phyloP scores from a whole-genome alignment of 2,888 invertebrate species.

The Pharmacophagus antenor region DNA sequence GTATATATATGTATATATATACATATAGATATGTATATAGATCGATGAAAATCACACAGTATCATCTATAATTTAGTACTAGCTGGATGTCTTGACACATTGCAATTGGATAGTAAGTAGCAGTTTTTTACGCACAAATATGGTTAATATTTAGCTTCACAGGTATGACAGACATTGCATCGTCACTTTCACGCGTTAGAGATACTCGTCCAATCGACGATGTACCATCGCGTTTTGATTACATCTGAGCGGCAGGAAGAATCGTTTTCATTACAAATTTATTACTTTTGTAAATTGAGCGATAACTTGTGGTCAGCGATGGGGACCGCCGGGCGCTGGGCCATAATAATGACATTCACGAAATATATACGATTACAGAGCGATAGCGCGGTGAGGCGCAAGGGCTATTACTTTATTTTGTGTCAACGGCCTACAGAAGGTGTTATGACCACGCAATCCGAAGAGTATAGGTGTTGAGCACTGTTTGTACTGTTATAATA shows the following conservation, averaged over 20 bases:
- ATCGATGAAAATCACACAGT: too few species aligned
- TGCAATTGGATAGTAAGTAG: too few species aligned
- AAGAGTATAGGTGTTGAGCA: constrained; percentile 6
- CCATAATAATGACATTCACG: constrained; percentile 54
- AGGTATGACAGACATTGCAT: not conserved
- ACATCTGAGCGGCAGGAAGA: constrained; percentile 38
- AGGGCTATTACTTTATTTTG: constrained; percentile 48
- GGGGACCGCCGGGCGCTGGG: constrained; percentile 52
- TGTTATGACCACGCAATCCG: constrained; percentile 4
- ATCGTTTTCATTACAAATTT: constrained; percentile 53
- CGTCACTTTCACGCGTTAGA: constrained; percentile 5
- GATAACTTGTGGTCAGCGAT: constrained; percentile 56
- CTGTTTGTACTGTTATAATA: too few species aligned
- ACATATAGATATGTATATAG: too few species aligned
- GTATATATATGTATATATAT: too few species aligned
- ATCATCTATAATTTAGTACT: too few species aligned
- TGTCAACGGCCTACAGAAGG: constrained; percentile 42
- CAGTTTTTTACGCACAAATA: too few species aligned
- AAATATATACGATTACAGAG: constrained; percentile 61
- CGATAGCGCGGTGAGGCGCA: constrained; percentile 35
- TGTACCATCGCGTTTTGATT: constrained; percentile 32
- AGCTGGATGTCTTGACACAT: too few species aligned
- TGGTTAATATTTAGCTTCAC: not conserved
- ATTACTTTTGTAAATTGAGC: constrained; percentile 64
- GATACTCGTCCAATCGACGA: not conserved